Evolutionary conservation across 2,797 vertebrate species (phyloP).

Genomic region (Australoheros facetus): DNA sequence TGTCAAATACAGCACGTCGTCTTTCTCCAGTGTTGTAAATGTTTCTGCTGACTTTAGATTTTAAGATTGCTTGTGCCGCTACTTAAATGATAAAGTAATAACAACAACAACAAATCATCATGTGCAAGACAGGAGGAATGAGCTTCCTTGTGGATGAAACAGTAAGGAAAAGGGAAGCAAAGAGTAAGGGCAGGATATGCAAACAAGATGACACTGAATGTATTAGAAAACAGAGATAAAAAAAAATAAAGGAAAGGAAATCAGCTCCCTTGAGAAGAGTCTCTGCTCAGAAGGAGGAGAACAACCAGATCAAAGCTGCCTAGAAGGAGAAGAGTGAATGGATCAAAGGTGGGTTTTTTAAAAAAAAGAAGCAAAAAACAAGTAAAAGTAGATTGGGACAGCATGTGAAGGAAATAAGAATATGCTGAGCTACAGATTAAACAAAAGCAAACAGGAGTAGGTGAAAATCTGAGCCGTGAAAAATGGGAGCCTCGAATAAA

Average conservation of each 20-base stretch:
- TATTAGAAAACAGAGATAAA: slow-evolving; percentile 1
- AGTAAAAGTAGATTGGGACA: slow-evolving; percentile 1
- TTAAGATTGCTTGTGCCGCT: slow-evolving; percentile 7
- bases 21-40: slow-evolving; percentile 11
- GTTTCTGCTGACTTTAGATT: not conserved
- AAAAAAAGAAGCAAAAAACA: not conserved
- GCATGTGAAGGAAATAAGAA: slow-evolving; percentile 2
- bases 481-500: not conserved
- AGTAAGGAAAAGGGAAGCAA: not conserved
- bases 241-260: not conserved
- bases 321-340: not conserved
- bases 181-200: not conserved
- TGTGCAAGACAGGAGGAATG: not conserved
- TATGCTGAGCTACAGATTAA: slow-evolving; percentile 11
- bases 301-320: slow-evolving; percentile 12
- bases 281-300: slow-evolving; percentile 15
- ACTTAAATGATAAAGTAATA: not conserved
- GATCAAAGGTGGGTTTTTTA: slow-evolving; percentile 27
- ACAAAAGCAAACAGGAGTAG: not conserved
- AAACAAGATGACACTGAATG: not conserved
- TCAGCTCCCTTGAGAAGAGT: slow-evolving; percentile 1
- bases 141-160: not conserved
- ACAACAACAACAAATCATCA: not conserved
- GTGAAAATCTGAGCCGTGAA: not conserved
- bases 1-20: not conserved